Base-by-base conservation (phyloP, 2,797 vertebrate genomes). In the Gobio occitaniae region DNA sequence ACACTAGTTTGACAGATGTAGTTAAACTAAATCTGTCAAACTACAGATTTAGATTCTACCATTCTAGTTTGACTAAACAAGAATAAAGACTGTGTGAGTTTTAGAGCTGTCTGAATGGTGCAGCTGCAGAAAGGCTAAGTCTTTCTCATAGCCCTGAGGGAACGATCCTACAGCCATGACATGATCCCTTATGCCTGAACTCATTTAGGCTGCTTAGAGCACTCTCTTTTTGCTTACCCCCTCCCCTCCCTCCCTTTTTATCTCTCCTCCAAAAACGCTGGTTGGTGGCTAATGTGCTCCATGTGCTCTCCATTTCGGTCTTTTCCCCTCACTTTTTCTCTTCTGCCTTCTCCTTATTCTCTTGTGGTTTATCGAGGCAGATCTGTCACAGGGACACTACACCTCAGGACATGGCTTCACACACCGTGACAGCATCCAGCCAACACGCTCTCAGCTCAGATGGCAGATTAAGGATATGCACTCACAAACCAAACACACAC, bases 391-490 rank as follows among this genome's bases (percentile, higher is more conserved):
- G 76, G 87, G 86, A 87, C 75, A 59, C 47, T 66, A 79, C 83
- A 88, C 86, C 75, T 81, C 68, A 85, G 86, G 82, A 90, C 71
- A 82, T 77, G 69, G 76, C 85, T 86, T 88, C 80, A 52, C 80
- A 80, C 66, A 85, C 76, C 70, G 32, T 86, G 85, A 88, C 72
- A 70, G 83, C 25, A 52, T 76, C 70, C 83, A 74, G 69, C 78
- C 74, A 16, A 84, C 86, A 21, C 38, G 74, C 78, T 87, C 84
- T 63, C 84, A 52, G 82, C 70, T 88, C 87, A 83, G 86, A 87
- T 84, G 87, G 89, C 65, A 82, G 86, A 90, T 88, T 86, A 87
- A 88, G 86, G 83, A 74, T 91, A 83, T 48, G 54, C 71, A 47
- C 54, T 47, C 76, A 68, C 70, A 17, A 66, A 68, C 50, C n/a